A percentile compares a stretch with the other conserved stretches of the same genome.
Evolutionary conservation across 2,113 vertebrate species (phyloP).

Genomic region (Poeciliopsis prolifica): DNA sequence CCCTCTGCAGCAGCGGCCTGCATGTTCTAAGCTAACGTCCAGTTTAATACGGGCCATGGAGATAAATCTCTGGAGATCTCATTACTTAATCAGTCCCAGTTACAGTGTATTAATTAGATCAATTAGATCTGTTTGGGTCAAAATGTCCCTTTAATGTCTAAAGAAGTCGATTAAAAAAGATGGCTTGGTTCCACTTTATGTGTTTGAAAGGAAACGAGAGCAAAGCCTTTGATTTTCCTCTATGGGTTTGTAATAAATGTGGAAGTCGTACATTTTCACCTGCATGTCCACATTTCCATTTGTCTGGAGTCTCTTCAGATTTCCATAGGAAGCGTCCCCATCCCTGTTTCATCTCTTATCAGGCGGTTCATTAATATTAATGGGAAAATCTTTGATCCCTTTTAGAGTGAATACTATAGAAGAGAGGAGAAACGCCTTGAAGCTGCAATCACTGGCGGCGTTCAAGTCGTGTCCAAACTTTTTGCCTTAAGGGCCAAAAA

Average conservation of each 20-base stretch:
- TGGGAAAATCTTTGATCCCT: neutral
- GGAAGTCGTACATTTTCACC: slow-evolving; percentile 14
- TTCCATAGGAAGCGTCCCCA: slow-evolving; percentile 12
- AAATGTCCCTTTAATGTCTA: neutral
- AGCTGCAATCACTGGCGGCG: neutral
- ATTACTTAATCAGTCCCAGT: neutral
- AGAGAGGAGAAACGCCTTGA: neutral
- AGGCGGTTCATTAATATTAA: slow-evolving; percentile 11
- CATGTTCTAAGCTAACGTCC: neutral
- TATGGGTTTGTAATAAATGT: slow-evolving; percentile 30
- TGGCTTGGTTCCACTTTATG: neutral
- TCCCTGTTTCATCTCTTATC: slow-evolving; percentile 3
- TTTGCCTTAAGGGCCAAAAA: no score
- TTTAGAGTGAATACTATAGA: neutral
- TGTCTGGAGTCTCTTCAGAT: slow-evolving; percentile 5
- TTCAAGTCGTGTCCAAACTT: neutral
- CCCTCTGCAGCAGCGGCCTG: neutral
- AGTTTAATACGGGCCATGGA: neutral
- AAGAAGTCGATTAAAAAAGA: no score
- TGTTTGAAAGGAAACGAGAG: slow-evolving; percentile 8
- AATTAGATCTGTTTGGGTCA: neutral
- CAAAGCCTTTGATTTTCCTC: slow-evolving; percentile 16
- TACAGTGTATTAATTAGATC: neutral
- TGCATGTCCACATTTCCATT: slow-evolving; percentile 31
- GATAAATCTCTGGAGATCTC: neutral